A percentile compares a stretch with the other conserved stretches of the same genome.
These are phyloP conservation scores for Cataglyphis altisquamis DNA, from an alignment of 2,888 invertebrate genomes.

Conservation along the genomic window DNA sequence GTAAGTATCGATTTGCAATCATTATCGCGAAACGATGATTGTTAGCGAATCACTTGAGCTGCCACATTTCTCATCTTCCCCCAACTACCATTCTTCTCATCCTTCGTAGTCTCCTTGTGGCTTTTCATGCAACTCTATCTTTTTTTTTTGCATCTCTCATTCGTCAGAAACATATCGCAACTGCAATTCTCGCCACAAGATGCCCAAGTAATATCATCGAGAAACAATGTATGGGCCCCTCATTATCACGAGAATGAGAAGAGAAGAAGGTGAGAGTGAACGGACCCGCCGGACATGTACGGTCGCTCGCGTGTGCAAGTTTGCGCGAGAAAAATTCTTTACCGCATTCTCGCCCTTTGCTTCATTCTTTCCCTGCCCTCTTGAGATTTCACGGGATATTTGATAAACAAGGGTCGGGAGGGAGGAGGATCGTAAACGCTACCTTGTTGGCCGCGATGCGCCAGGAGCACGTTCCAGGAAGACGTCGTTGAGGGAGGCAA, in stretches of 20 bases:
- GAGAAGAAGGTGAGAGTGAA: neutral
- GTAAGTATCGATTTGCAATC: conserved; percentile 29
- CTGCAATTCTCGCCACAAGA: conserved; percentile 29
- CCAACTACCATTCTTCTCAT: conserved; percentile 12
- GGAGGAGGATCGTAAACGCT: conserved; percentile 18
- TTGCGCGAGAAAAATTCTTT: conserved; percentile 22
- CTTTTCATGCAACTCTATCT: neutral
- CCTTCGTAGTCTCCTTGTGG: neutral
- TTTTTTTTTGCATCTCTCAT: neutral
- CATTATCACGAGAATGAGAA: conserved; percentile 39
- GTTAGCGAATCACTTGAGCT: conserved; percentile 64
- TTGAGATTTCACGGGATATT: neutral
- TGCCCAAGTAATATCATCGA: neutral
- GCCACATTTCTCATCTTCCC: neutral
- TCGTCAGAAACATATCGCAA: neutral
- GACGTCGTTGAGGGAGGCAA: neutral
- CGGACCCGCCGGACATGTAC: conserved; percentile 20
- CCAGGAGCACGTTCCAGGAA: conserved; percentile 50
- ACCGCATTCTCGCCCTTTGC: neutral
- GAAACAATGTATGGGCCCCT: conserved; percentile 53
- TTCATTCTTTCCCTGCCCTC: neutral
- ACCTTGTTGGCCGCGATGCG: conserved; percentile 47
- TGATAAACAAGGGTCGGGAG: neutral
- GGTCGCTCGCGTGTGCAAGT: conserved; percentile 49
- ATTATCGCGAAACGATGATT: conserved; percentile 51